These are phyloP conservation scores for Psittacula cyanocephala DNA, from an alignment of 2,113 vertebrate genomes.

Conservation along the genomic window DNA sequence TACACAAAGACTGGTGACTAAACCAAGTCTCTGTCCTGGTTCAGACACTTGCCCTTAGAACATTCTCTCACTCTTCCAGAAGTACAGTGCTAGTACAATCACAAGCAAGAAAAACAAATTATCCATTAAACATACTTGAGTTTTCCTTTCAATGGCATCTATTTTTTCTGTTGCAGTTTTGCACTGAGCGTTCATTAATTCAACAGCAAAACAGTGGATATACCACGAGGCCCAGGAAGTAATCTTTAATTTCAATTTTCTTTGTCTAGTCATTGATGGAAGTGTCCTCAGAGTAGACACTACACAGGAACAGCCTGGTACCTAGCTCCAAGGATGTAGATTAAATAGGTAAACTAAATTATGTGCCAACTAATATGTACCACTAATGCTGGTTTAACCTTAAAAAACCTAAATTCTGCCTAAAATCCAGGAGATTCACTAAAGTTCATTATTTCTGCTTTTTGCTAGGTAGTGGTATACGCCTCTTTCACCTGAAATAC, in stretches of 20 bases:
- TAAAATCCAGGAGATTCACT: background rate
- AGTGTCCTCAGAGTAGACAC: background rate
- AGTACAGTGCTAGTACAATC: background rate
- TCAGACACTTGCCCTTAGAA: background rate
- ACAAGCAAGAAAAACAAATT: background rate
- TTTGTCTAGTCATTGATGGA: background rate
- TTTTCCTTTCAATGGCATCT: background rate
- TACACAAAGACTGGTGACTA: background rate
- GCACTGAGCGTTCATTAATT: background rate
- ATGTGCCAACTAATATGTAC: background rate
- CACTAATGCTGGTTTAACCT: background rate
- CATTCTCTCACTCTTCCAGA: background rate
- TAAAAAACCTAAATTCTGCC: background rate
- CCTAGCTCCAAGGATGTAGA: background rate
- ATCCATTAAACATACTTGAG: background rate
- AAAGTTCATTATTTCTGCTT: background rate
- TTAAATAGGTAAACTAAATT: background rate
- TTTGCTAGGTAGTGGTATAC: background rate
- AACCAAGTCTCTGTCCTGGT: background rate
- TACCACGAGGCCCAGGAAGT: background rate
- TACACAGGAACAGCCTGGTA: background rate
- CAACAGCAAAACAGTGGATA: background rate
- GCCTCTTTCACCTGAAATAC: background rate
- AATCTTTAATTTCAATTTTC: background rate
- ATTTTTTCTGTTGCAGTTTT: background rate